Percentiles rank a stretch among this genome's conserved stretches.
Conservation (phyloP, 2,113 vertebrate species). For the Motacilla alba region DNA sequence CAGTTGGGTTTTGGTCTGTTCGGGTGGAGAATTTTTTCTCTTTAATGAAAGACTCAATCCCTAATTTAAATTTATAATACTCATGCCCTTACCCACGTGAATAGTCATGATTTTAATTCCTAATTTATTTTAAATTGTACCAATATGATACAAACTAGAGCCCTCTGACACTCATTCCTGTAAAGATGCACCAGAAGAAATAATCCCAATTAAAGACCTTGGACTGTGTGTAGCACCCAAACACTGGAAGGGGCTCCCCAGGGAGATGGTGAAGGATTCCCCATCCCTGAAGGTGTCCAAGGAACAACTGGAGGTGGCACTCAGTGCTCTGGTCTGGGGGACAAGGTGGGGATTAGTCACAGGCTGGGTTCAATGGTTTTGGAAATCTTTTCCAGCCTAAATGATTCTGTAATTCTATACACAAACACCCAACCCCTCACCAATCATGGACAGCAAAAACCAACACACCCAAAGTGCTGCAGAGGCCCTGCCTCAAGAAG, state of each 20-base stretch:
- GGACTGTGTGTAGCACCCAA: no score
- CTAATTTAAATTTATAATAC: background rate
- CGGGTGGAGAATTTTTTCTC: background rate
- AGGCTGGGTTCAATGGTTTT: background rate
- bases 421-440: background rate
- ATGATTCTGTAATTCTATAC: accelerated
- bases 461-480: background rate
- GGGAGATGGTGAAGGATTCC: background rate
- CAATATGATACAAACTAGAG: background rate
- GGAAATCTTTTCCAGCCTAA: background rate
- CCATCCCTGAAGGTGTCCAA: background rate
- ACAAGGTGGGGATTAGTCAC: background rate
- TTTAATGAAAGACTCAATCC: background rate
- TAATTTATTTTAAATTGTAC: background rate
- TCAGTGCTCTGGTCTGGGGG: background rate
- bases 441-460: accelerated
- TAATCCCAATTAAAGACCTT: background rate
- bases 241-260: background rate
- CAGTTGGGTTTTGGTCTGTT: background rate
- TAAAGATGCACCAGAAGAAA: background rate
- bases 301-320: accelerated
- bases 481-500: background rate
- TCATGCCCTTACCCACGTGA: background rate
- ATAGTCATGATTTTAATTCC: background rate
- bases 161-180: background rate